Conservation (phyloP, 1,140 invertebrate species). For the Platorchestia sp. region DNA sequence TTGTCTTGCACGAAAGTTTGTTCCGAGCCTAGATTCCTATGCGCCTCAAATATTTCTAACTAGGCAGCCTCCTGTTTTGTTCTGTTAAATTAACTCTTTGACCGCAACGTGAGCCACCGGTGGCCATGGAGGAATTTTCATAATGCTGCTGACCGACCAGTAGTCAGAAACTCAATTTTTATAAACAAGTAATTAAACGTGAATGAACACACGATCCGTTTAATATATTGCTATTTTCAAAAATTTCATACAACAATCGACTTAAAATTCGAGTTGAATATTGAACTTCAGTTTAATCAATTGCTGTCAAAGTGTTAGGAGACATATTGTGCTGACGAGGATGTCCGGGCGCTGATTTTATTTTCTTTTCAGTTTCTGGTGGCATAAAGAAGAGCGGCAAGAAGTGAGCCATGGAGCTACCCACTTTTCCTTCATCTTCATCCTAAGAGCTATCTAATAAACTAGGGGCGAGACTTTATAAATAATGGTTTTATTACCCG, state of each 20-base stretch:
- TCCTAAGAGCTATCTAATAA: not conserved
- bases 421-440: not conserved
- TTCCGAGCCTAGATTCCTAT: too few relatives aligned
- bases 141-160: too few relatives aligned
- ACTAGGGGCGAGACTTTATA: not conserved
- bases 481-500: not conserved
- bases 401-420: slow-evolving; percentile 69
- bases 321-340: not conserved
- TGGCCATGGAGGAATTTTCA: too few relatives aligned
- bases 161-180: too few relatives aligned
- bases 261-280: not conserved
- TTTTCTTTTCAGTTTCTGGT: slow-evolving; percentile 70
- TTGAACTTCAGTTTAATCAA: not conserved
- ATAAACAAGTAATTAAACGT: too few relatives aligned
- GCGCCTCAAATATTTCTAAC: too few relatives aligned
- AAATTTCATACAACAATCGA: not conserved
- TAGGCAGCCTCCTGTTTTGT: too few relatives aligned
- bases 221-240: not conserved
- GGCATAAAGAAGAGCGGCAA: slow-evolving; percentile 75
- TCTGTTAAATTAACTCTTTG: too few relatives aligned
- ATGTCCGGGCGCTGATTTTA: not conserved
- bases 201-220: too few relatives aligned
- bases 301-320: not conserved
- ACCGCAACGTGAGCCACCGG: too few relatives aligned
- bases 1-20: too few relatives aligned